These are phyloP conservation scores for Acheta domesticus DNA, from an alignment of 2,888 invertebrate genomes.

Conservation along the genomic window DNA sequence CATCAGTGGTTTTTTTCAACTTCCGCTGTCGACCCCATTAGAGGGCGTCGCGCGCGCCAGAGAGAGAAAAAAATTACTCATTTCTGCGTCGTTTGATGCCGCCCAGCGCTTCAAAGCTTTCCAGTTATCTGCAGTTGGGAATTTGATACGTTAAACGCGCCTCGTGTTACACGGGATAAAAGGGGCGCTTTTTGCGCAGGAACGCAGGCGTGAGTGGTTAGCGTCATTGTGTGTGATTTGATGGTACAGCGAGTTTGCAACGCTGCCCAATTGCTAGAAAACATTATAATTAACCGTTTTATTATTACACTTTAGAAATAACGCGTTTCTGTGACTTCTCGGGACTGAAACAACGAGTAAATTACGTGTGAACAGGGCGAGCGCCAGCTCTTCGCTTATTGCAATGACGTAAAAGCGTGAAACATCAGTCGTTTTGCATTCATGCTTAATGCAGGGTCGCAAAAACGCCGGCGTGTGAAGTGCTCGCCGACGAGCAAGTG, in stretches of 20 bases:
- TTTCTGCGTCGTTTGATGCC: constrained; percentile 9
- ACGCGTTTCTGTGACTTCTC: neutral
- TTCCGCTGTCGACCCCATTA: constrained; percentile 18
- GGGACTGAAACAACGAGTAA: no score
- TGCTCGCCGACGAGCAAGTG: no score
- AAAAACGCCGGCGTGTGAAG: no score
- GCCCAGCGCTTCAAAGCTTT: constrained; percentile 18
- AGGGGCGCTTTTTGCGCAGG: neutral
- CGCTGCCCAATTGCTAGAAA: neutral
- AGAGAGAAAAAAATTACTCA: constrained; percentile 18
- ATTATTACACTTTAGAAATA: constrained; percentile 18
- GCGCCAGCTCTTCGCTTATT: no score
- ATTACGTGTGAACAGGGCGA: no score
- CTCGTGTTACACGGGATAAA: neutral
- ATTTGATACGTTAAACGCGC: constrained; percentile 18
- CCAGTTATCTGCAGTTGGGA: constrained; percentile 18
- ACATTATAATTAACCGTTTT: constrained; percentile 18
- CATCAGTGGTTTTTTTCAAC: constrained; percentile 3
- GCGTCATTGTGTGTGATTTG: constrained; percentile 18
- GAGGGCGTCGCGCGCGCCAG: neutral
- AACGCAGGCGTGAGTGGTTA: neutral
- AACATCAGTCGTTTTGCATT: no score
- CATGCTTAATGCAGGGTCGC: no score
- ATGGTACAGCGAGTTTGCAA: constrained; percentile 1
- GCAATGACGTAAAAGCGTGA: no score